Conservation (phyloP, 1,140 invertebrate genomes). For the Anadara kagoshimensis region DNA sequence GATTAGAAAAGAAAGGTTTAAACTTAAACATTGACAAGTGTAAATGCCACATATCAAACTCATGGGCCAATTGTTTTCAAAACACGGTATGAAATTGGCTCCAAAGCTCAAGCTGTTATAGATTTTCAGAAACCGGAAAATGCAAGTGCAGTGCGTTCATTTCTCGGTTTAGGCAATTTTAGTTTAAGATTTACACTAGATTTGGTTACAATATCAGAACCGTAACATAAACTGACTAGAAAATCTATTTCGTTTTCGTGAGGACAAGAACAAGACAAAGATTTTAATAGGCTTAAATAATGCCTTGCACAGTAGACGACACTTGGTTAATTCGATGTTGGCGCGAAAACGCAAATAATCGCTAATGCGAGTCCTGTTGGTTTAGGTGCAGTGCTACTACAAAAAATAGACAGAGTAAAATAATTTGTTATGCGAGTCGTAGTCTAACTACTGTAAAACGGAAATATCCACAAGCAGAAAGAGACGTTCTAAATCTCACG, state of each 20-base stretch:
- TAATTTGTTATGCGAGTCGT: conserved; percentile 50
- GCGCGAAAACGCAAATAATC: conserved; percentile 25
- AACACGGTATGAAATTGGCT: conserved; percentile 32
- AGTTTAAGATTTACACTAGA: conserved; percentile 34
- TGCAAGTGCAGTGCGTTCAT: conserved; percentile 39
- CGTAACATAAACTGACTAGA: conserved; percentile 14
- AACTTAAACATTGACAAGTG: conserved; percentile 50
- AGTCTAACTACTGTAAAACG: conserved; percentile 36
- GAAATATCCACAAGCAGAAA: conserved; percentile 72
- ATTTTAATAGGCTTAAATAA: conserved; percentile 22
- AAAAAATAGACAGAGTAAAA: conserved; percentile 23
- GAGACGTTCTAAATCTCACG: conserved; percentile 70
- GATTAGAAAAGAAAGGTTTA: conserved; percentile 34
- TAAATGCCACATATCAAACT: conserved; percentile 41
- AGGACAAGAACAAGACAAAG: conserved; percentile 11
- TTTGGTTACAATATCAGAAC: conserved; percentile 21
- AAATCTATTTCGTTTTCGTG: conserved; percentile 30
- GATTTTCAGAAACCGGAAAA: conserved; percentile 34
- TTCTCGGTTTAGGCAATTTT: conserved; percentile 49
- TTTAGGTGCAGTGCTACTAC: conserved; percentile 27
- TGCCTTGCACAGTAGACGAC: conserved; percentile 15
- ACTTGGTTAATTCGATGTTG: conserved; percentile 26
- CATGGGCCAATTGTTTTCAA: conserved; percentile 48
- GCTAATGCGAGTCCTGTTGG: conserved; percentile 29
- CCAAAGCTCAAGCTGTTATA: conserved; percentile 32